Base-by-base conservation (phyloP, 2,113 vertebrate species). In the Mus pahari region DNA sequence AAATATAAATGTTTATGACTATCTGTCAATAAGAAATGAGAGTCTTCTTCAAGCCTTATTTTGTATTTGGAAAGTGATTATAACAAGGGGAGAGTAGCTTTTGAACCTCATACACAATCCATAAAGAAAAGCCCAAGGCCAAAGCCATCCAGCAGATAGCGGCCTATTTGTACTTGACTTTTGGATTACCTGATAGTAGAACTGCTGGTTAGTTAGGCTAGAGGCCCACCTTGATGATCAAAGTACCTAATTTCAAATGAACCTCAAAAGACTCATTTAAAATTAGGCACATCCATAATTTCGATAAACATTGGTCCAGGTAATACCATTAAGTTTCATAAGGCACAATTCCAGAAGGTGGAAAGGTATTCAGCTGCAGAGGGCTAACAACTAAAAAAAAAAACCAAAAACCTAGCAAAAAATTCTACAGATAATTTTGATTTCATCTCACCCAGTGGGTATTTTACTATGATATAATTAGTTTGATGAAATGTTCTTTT, bases 381-480 rank as follows among this genome's bases (percentile, higher is more conserved):
- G 62, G 48, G 24, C 48, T 92, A 58, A 68, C 86, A 74, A 89
- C 31, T 84, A 10, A 17, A 14, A 83, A 58, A 19, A 58, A 45
- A 16, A 13, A 28, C 7, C 28, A 83, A 48, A 48, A 48, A 48
- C 3, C 26, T 19, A 66, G 75, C 45, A 48, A 48, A 92, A 48
- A 78, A 55, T 39, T 24, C 33, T 77, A 93, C 64, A 86, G 58
- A n/a, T 4, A 3, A 50, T 68, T 55, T n/a, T 75, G 20, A 70
- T 89, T 84, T 92, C 36, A 88, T 77, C 26, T 13, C 58, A 66
- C 60, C 48, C 68, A 22, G 0, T 55, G 50, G 86, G 7, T 53
- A 70, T n/a, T 94, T 90, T 82, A 71, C 58, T 91, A 86, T 82
- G 36, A 55, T 81, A 1, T 91, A 71, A 89, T 93, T 91, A 95